A percentile compares a stretch with the other conserved stretches of the same genome.
Conservation (phyloP, 1,140 invertebrate genomes). For the Aphis craccivora region DNA sequence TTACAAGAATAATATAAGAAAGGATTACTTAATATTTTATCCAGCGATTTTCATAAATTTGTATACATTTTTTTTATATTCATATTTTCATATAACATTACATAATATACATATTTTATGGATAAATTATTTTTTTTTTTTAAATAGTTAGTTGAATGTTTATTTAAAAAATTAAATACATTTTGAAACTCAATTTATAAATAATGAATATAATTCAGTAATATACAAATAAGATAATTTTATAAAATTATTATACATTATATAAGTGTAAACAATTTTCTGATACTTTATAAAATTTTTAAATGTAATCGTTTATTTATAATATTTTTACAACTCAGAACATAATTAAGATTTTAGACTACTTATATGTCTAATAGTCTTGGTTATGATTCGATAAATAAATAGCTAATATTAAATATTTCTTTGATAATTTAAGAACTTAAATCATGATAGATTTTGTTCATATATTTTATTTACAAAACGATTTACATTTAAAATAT, state of each 20-base stretch:
- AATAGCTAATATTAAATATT: slow-evolving; percentile 42
- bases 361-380: slow-evolving; percentile 57
- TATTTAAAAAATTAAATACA: slow-evolving; percentile 15
- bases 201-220: slow-evolving; percentile 7
- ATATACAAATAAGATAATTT: slow-evolving; percentile 22
- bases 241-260: slow-evolving; percentile 32
- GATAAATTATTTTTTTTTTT: not conserved
- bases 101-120: not conserved
- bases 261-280: not conserved
- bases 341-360: slow-evolving; percentile 41
- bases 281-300: not conserved
- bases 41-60: not conserved
- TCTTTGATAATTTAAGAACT: not conserved
- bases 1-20: not conserved
- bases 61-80: not conserved
- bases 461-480: slow-evolving; percentile 34
- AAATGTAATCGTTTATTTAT: slow-evolving; percentile 31
- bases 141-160: not conserved
- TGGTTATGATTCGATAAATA: slow-evolving; percentile 53
- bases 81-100: not conserved
- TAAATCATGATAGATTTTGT: not conserved
- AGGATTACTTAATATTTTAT: not conserved
- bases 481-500: not conserved
- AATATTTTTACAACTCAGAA: slow-evolving; percentile 49
- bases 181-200: not conserved